Evolutionary conservation across 2,888 invertebrate genomes (phyloP).

Genomic region (Chrysodeixis includens): DNA sequence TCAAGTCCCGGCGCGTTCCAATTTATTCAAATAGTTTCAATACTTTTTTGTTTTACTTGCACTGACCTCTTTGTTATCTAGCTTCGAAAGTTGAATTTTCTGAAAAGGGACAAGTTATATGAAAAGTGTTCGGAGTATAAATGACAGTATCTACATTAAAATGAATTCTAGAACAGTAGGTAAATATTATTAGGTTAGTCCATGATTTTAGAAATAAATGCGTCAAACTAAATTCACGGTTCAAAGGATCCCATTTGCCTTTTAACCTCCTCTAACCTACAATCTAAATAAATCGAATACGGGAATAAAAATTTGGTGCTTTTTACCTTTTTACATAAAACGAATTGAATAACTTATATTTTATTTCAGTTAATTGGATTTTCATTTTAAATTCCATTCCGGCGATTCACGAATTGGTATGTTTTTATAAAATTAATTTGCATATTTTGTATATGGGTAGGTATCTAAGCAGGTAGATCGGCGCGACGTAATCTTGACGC

Average conservation of each 20-base stretch:
- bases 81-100: slow-evolving; percentile 12
- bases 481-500: too few relatives aligned
- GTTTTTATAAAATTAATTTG: too few relatives aligned
- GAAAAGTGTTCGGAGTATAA: not conserved
- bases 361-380: not conserved
- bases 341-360: not conserved
- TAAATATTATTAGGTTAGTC: not conserved
- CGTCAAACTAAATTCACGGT: slow-evolving; percentile 8
- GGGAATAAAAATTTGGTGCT: slow-evolving; percentile 11
- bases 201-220: slow-evolving; percentile 10
- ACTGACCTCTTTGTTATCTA: slow-evolving; percentile 23
- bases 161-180: too few relatives aligned
- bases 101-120: slow-evolving; percentile 6
- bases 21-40: slow-evolving; percentile 55
- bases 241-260: slow-evolving; percentile 14
- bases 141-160: slow-evolving; percentile 10
- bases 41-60: slow-evolving; percentile 28
- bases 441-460: too few relatives aligned
- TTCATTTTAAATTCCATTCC: not conserved
- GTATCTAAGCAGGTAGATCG: too few relatives aligned
- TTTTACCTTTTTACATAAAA: slow-evolving; percentile 5
- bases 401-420: too few relatives aligned
- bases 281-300: slow-evolving; percentile 12
- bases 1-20: slow-evolving; percentile 32
- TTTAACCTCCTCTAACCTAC: slow-evolving; percentile 8